phyloP scores from a whole-genome alignment of 2,797 vertebrate genomes.

The Ptychobarbus kaznakovi region DNA sequence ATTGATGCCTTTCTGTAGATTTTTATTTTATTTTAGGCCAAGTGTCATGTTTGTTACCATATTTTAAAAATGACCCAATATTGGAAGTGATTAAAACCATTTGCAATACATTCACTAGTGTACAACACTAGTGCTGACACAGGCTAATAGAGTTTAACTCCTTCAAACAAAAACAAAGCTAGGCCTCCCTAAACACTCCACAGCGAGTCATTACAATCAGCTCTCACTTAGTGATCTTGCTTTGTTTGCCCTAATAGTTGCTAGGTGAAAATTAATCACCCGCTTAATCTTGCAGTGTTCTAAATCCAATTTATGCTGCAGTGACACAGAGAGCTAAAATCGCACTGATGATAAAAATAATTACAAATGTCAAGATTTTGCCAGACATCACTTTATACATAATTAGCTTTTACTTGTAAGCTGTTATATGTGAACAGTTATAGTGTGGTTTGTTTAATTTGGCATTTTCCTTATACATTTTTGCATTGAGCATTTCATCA shows the following conservation, averaged over 20 bases:
- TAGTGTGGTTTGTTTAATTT: background rate
- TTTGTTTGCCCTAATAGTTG: slow-evolving; percentile 52
- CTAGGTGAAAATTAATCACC: slow-evolving; percentile 45
- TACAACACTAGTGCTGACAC: background rate
- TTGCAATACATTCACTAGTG: slow-evolving; percentile 10
- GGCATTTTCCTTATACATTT: background rate
- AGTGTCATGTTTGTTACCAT: background rate
- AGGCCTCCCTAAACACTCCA: slow-evolving; percentile 29
- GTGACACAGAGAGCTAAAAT: slow-evolving; percentile 13
- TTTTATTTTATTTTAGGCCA: background rate
- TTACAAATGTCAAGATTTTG: slow-evolving; percentile 27
- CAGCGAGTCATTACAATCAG: slow-evolving; percentile 26
- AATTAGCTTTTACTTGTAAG: background rate
- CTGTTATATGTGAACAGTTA: background rate
- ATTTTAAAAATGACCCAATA: background rate
- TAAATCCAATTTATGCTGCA: slow-evolving; percentile 14
- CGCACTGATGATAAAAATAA: slow-evolving; percentile 9
- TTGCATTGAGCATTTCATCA: background rate
- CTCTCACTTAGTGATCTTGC: slow-evolving; percentile 41
- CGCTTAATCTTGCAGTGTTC: slow-evolving; percentile 24
- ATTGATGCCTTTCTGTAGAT: background rate
- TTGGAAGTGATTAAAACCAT: background rate
- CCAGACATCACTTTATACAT: background rate
- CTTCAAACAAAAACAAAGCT: slow-evolving; percentile 27
- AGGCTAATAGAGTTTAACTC: slow-evolving; percentile 25